phyloP scores from a whole-genome alignment of 1,140 invertebrate species.

The Hirudo medicinalis region DNA sequence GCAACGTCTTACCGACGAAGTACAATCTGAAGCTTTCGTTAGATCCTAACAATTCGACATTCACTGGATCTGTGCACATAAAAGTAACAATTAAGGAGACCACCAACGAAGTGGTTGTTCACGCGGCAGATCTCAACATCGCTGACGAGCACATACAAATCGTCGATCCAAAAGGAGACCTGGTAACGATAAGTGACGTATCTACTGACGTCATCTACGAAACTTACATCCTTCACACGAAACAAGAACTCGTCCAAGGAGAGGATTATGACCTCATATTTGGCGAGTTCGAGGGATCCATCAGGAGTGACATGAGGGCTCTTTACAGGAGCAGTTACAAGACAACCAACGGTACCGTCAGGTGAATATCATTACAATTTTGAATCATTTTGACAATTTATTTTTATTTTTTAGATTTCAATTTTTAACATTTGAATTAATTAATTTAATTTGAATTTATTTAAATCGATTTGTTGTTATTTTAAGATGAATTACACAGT shows the following conservation, averaged over 20 bases:
- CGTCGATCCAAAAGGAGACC: neutral
- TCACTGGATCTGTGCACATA: constrained; percentile 28
- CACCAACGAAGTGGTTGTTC: constrained; percentile 29
- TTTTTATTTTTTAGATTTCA: neutral
- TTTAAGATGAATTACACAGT: no score
- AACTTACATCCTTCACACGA: constrained; percentile 26
- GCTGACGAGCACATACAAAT: constrained; percentile 6
- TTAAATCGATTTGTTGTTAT: no score
- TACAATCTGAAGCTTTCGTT: constrained; percentile 27
- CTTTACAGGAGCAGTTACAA: constrained; percentile 30
- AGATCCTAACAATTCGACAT: constrained; percentile 26
- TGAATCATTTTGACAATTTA: neutral
- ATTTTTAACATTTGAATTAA: neutral
- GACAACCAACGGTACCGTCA: constrained; percentile 24
- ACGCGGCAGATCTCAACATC: constrained; percentile 21
- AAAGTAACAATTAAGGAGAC: constrained; percentile 19
- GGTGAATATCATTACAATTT: constrained; percentile 24
- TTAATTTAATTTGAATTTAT: no score
- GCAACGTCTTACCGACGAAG: constrained; percentile 25
- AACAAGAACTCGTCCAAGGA: constrained; percentile 21
- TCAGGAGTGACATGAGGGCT: constrained; percentile 27
- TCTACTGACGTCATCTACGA: constrained; percentile 24
- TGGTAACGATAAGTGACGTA: constrained; percentile 19
- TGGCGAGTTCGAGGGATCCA: constrained; percentile 25
- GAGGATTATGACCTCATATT: constrained; percentile 25